Conservation (phyloP, 2,888 invertebrate genomes). For the Adineta ricciae region DNA sequence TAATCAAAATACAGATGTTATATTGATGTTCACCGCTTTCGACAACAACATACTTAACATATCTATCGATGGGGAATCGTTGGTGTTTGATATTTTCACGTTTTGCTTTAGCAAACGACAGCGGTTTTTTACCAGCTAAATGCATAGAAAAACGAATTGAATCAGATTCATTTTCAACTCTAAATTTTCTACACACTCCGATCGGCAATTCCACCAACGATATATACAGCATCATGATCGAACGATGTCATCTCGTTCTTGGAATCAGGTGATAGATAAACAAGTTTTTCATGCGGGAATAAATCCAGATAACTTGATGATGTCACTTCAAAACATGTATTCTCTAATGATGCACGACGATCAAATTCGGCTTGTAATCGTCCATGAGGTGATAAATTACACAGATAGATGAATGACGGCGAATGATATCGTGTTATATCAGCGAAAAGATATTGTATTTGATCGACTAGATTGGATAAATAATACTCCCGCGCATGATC, state of each 20-base stretch:
- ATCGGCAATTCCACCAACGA: conserved; percentile 9
- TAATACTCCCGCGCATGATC: not conserved
- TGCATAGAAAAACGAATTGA: too few species aligned
- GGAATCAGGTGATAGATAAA: conserved; percentile 5
- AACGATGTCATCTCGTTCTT: not conserved
- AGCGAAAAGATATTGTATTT: conserved; percentile 20
- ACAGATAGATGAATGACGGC: not conserved
- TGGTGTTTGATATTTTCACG: not conserved
- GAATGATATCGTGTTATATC: not conserved
- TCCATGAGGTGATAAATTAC: not conserved
- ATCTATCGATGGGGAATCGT: conserved; percentile 12
- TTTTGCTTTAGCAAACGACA: conserved; percentile 13
- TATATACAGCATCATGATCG: conserved; percentile 3
- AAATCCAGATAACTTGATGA: not conserved
- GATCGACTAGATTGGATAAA: conserved; percentile 2
- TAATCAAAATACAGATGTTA: too few species aligned
- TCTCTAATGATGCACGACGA: not conserved
- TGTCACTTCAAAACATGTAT: conserved; percentile 6
- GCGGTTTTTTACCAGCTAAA: not conserved
- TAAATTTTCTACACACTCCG: not conserved
- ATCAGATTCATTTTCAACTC: too few species aligned
- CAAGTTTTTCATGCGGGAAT: not conserved
- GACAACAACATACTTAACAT: not conserved
- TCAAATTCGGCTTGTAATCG: not conserved
- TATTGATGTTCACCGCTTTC: not conserved